Base-by-base conservation (phyloP, 2,888 invertebrate genomes). In the Saturnia pavonia region DNA sequence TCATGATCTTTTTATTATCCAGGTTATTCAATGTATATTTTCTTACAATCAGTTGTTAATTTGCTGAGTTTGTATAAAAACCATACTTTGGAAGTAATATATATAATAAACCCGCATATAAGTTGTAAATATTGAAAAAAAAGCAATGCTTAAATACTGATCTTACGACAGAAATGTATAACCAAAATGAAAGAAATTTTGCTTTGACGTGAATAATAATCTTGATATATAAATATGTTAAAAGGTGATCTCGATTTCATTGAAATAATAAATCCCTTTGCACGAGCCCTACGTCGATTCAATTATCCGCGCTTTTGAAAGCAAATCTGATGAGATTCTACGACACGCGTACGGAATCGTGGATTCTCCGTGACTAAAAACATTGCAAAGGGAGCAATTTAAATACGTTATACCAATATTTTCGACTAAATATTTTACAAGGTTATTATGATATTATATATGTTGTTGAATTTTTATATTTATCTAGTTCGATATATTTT, bases 271-370 rank as follows among this genome's bases (percentile, higher is more conserved):
- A 78, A 77, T 78, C 75, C 73, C 54, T 74, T 74, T 74, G 70
- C 73, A 68, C 54, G 66, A 69, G 72, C 69, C 70, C 66, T 71
- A 73, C 72, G 73, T 72, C 75, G 74, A 77, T 76, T 76, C 77
- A 79, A 78, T 78, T 77, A 78, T 75, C 76, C 72, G 68, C 70
- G 72, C 73, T 73, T 73, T 72, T 73, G 71, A 76, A 74, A 71
- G 74, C 72, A 71, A 73, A 76, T 72, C 74, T 75, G 69, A 69
- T 73, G 71, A 74, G 72, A 75, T 72, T 51, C 40, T 70, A 72
- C 71, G 69, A 72, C 72, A 69, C 68, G 63, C 71, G 40, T 22
- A 65, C 11, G 25, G 19, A 40, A 19, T n/a, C n/a, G n/a, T 19
- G 34, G n/a, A 16, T 65, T 65, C 40, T 9, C 40, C 19, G 63